Evolutionary conservation across 2,797 vertebrate genomes (phyloP).

Genomic region (Pseudocheirus occidentalis): DNA sequence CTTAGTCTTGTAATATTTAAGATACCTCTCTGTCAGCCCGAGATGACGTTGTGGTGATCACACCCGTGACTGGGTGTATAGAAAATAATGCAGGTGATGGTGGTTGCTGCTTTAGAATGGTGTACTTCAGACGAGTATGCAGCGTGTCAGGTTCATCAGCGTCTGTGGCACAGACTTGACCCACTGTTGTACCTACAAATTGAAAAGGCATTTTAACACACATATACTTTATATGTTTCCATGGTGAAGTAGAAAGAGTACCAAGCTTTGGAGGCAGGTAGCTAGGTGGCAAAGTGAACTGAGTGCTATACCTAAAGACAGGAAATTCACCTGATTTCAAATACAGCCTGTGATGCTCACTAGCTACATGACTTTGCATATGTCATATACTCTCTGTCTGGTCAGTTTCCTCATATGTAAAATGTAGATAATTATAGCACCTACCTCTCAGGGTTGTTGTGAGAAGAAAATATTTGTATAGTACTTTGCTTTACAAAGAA

Average conservation of each 20-base stretch:
- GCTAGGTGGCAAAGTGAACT: not conserved
- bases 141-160: conserved; percentile 82
- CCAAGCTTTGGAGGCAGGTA: not conserved
- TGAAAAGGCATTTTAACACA: conserved; percentile 25
- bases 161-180: conserved; percentile 88
- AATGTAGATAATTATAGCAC: not conserved
- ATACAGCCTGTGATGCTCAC: not conserved
- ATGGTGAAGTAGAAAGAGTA: not conserved
- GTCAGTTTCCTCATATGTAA: not conserved
- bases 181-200: conserved; percentile 85
- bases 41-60: conserved; percentile 82
- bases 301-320: not conserved
- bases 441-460: not conserved
- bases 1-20: not conserved
- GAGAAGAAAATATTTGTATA: not conserved
- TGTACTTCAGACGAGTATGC: conserved; percentile 86
- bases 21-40: conserved; percentile 93
- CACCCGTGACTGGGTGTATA: conserved; percentile 85
- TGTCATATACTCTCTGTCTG: not conserved
- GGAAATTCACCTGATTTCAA: not conserved
- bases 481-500: not conserved
- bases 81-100: conserved; percentile 77
- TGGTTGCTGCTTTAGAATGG: conserved; percentile 83
- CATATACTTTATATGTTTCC: not conserved
- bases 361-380: not conserved